Base-by-base conservation (phyloP, 2,888 invertebrate species). In the Osmoderma eremita region DNA sequence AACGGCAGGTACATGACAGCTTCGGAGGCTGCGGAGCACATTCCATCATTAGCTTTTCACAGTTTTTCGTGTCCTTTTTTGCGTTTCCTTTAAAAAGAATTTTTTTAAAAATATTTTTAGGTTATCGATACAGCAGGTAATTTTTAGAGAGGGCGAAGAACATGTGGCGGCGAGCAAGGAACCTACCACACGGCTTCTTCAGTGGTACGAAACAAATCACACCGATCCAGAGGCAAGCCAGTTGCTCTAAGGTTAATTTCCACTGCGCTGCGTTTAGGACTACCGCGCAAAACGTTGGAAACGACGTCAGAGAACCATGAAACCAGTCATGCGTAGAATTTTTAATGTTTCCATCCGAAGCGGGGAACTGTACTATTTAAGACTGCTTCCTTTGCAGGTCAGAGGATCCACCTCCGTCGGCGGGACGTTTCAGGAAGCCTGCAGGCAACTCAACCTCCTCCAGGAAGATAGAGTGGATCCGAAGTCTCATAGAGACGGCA, bases 1-100 rank as follows among this genome's bases (percentile, higher is more conserved):
- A 18, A 80, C 69, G 70, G 76, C 0, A 71, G 79, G 48, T 81
- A 79, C 71, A 75, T 81, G 13, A 65, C 45, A n/a, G 13, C 56
- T 5, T 30, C 48, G 12, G 63, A 63, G 22, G 30, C n/a, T 4
- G 15, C 17, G 4, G 49, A 38, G 50, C 49, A 38, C 1, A 30
- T 63, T 3, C 18, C 50, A 13, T 20, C 24, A 63, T 49, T 36
- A 12, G 6, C 24, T 10, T 22, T 48, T 5, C 42, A 20, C 22
- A 48, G 30, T 22, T 22, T 3, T n/a, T 62, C 45, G n/a, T 4
- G 45, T 36, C 18, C 17, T 8, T 12, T 63, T 2, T 6, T 42
- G 24, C 48, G 76, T 38, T 67, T 82, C 13, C 74, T n/a, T n/a
- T n/a, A n/a, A n/a, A n/a, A n/a, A n/a, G n/a, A n/a, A n/a, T n/a